Evolutionary conservation across 2,888 invertebrate genomes (phyloP).

Genomic region (Notocelia uddmanniana): DNA sequence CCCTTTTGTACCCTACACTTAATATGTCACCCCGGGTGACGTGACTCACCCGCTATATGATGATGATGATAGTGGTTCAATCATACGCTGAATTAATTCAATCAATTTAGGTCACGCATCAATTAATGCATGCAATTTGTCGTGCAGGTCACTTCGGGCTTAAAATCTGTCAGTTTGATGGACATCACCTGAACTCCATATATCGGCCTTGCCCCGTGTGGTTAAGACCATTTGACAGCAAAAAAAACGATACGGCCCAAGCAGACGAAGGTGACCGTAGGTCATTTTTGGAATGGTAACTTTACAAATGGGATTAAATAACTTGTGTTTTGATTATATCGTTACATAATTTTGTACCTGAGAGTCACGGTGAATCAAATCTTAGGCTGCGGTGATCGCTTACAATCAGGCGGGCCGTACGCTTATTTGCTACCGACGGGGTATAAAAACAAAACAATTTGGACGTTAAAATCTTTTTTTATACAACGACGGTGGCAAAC

Average conservation of each 20-base stretch:
- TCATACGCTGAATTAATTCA: neutral
- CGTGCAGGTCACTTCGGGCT: conserved; percentile 26
- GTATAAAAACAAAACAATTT: too few relatives aligned
- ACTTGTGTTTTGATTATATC: neutral
- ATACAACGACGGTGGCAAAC: too few relatives aligned
- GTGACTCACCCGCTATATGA: too few relatives aligned
- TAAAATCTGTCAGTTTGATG: conserved; percentile 21
- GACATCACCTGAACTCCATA: conserved; percentile 33
- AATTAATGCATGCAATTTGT: conserved; percentile 18
- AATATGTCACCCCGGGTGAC: too few relatives aligned
- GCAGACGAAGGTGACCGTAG: conserved; percentile 14
- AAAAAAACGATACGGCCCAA: conserved; percentile 16
- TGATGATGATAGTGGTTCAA: neutral
- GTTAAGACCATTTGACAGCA: conserved; percentile 19
- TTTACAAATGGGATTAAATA: conserved; percentile 1
- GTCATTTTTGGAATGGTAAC: neutral
- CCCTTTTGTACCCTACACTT: too few relatives aligned
- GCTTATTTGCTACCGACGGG: too few relatives aligned
- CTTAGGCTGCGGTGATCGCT: too few relatives aligned
- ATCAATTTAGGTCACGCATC: conserved; percentile 21
- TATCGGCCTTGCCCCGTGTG: conserved; percentile 30
- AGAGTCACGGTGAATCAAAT: neutral
- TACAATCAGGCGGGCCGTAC: too few relatives aligned
- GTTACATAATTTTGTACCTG: neutral
- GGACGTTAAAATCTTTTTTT: too few relatives aligned